phyloP scores from a whole-genome alignment of 1,140 invertebrate genomes.

The Bombus picipes region DNA sequence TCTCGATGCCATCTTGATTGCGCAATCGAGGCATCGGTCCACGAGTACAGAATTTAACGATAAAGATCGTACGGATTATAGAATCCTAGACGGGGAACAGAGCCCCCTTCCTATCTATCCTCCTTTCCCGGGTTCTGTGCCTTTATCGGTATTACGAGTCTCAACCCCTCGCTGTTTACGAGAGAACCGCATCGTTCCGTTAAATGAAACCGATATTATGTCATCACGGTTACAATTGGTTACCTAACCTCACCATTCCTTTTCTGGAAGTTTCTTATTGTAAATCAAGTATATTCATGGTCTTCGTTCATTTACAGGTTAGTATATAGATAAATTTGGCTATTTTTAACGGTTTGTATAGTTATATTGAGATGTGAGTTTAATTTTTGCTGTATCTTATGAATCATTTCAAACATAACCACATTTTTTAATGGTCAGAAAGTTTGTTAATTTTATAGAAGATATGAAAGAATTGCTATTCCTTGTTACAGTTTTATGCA shows the following conservation, averaged over 20 bases:
- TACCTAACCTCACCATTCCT: background rate
- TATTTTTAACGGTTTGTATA: too few species aligned
- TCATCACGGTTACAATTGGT: background rate
- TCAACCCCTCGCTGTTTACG: slow-evolving; percentile 26
- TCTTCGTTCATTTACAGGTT: too few species aligned
- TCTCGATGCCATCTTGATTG: slow-evolving; percentile 82
- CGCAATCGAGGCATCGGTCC: slow-evolving; percentile 78
- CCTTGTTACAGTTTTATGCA: too few species aligned
- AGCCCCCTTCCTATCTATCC: background rate
- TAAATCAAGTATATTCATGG: too few species aligned
- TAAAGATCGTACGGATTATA: slow-evolving; percentile 79
- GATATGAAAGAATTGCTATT: too few species aligned
- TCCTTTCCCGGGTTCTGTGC: background rate
- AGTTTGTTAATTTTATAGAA: too few species aligned
- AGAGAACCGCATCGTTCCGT: background rate
- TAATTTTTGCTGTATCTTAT: too few species aligned
- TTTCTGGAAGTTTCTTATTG: too few species aligned
- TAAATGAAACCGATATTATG: slow-evolving; percentile 10
- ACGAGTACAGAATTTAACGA: slow-evolving; percentile 75
- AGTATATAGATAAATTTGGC: too few species aligned
- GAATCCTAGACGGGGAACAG: slow-evolving; percentile 56
- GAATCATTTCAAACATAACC: too few species aligned
- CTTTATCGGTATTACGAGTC: slow-evolving; percentile 10
- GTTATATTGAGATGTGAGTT: too few species aligned
- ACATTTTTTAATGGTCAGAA: too few species aligned